Conservation (phyloP, 2,113 vertebrate species). For the Zosterops lateralis region DNA sequence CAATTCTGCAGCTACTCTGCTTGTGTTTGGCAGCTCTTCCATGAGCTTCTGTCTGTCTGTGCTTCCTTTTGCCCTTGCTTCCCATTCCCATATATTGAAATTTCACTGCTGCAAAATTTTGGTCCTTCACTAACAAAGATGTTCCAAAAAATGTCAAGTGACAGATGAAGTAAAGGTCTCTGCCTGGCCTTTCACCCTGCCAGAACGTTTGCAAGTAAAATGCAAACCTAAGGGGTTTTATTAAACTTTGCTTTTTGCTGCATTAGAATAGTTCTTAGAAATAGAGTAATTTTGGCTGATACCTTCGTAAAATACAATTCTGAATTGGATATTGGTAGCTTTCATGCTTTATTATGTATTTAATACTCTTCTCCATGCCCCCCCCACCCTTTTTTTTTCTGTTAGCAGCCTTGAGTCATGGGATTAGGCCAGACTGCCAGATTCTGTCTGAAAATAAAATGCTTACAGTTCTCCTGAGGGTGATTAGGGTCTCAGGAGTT, state of each 20-base stretch:
- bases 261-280: neutral
- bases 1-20: neutral
- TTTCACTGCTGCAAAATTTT: neutral
- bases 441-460: neutral
- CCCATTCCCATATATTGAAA: neutral
- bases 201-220: neutral
- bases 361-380: neutral
- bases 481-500: neutral
- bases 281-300: neutral
- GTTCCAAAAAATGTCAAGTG: neutral
- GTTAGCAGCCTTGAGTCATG: neutral
- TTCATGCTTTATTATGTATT: neutral
- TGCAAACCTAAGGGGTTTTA: neutral
- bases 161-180: neutral
- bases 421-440: neutral
- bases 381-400: fast-evolving
- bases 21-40: neutral
- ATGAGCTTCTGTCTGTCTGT: neutral
- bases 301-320: neutral
- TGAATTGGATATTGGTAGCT: neutral
- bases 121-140: neutral
- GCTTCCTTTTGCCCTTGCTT: neutral
- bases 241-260: neutral
- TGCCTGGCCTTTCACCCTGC: neutral
- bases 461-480: neutral